Conservation (phyloP, 1,140 invertebrate species). For the Calliopsis andreniformis region DNA sequence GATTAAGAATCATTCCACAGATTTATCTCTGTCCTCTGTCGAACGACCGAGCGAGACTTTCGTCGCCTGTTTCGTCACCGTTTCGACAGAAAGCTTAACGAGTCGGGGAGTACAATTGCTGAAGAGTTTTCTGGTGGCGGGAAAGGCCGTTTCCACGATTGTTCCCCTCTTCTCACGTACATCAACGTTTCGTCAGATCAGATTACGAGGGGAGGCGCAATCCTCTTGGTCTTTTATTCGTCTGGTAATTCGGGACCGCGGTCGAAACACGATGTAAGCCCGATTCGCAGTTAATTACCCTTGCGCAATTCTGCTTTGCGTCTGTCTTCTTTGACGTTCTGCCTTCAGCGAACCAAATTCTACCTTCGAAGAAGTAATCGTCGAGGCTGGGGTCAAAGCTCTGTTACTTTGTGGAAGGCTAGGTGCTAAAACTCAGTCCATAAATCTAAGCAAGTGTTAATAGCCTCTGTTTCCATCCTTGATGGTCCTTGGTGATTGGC, state of each 20-base stretch:
- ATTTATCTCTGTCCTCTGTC: too few species aligned
- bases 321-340: background rate
- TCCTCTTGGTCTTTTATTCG: conserved; percentile 18
- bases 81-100: conserved; percentile 46
- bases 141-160: conserved; percentile 54
- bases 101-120: conserved; percentile 42
- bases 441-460: too few species aligned
- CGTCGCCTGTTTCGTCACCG: conserved; percentile 22
- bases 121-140: conserved; percentile 28
- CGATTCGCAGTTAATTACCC: conserved; percentile 5
- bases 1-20: too few species aligned
- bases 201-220: conserved; percentile 42
- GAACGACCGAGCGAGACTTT: background rate
- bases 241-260: conserved; percentile 16
- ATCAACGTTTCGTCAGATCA: conserved; percentile 48
- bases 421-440: too few species aligned
- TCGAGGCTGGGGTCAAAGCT: too few species aligned
- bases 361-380: too few species aligned
- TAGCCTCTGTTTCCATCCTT: too few species aligned
- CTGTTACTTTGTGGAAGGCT: too few species aligned
- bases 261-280: background rate
- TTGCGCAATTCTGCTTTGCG: background rate
- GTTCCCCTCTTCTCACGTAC: conserved; percentile 55
- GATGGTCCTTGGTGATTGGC: too few species aligned
- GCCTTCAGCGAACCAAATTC: too few species aligned